Evolutionary conservation across 2,888 invertebrate genomes (phyloP), one percentile per base, ranked within the genome.

Genomic region (Lepidochrysops patricia): DNA sequence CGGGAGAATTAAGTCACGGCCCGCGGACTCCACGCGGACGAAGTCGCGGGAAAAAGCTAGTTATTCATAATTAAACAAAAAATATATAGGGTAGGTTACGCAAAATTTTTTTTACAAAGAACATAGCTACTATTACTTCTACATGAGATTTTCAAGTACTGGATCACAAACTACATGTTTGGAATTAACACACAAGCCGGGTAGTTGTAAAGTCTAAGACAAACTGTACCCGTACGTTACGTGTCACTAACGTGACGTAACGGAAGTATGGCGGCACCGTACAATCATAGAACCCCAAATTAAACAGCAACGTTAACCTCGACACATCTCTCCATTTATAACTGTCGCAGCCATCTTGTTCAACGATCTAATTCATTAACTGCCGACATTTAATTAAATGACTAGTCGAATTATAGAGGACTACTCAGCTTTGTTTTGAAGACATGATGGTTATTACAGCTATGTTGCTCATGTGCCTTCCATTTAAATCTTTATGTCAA

Each of bases 271-370:
- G 43, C 43, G 19, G 43, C 43, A 19, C 19, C 19, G 43, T 19
- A 19, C 43, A 19, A 43, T 43, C 19, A 43, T 43, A 19, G 43
- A 43, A 43, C 43, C 19, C 43, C 43, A 43, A 43, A 43, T 43
- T 43, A 43, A 43, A 43, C 43, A 43, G 43, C 43, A 43, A 43
- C 43, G 43, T 43, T 43, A 43, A 43, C 43, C 43, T 43, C 43
- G 43, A 43, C 43, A 43, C 43, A 43, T 43, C 43, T 43, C 43
- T 43, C 43, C 43, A 43, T 43, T 43, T 43, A 43, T 43, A 43
- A 43, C 43, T 43, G 43, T 43, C 43, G 43, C 43, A 43, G 43
- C 43, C 43, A 43, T 43, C 43, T 43, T 43, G 43, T 43, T 43
- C 43, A 43, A 43, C 43, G 43, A 43, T 43, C 43, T 43, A 43